Evolutionary conservation across 2,113 vertebrate genomes (phyloP), one percentile per base, ranked within the genome.

Genomic region (Axis porcinus): DNA sequence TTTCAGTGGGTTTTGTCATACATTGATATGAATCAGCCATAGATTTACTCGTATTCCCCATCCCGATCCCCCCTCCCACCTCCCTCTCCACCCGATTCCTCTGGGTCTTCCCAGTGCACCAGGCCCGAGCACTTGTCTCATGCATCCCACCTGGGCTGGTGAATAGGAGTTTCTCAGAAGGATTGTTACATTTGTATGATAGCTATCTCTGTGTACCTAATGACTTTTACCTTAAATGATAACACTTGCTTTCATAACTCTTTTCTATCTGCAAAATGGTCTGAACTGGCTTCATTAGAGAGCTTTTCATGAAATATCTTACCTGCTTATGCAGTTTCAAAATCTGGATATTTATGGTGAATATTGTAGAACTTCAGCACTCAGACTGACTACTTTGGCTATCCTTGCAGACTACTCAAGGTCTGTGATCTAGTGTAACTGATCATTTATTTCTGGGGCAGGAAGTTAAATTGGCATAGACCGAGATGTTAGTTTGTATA

Each of bases 211-310:
- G 64, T 45, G 81, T 89, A 76, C n/a, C n/a, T 87, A 84, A 96
- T 97, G 25, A 88, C 92, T 97, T 82, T 91, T 93, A 95, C 67
- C 83, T 86, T 94, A 88, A 91, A 89, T 89, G 82, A 94, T 95
- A 87, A 82, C 87, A 97, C 92, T 91, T 93, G 70, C 54, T 83
- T 94, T 94, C 30, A 86, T 64, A 90, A 76, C 16, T 96, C 90
- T 95, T 95, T 97, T 94, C 43, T 96, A 23, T 40, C 83, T 96
- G 62, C 43, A 92, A 92, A 95, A 89, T 92, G 50, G 28, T 86
- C 89, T 85, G 43, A 94, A 91, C 62, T 91, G 78, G 30, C 10
- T 91, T 91, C 82, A 93, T 91, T 94, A 89, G 40, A 62, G 6
- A 82, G 45, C 50, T 92, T 94, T 70, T 93, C 70, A 92, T 70